Conservation (phyloP, 1,140 invertebrate genomes). For the Pararge aegeria region DNA sequence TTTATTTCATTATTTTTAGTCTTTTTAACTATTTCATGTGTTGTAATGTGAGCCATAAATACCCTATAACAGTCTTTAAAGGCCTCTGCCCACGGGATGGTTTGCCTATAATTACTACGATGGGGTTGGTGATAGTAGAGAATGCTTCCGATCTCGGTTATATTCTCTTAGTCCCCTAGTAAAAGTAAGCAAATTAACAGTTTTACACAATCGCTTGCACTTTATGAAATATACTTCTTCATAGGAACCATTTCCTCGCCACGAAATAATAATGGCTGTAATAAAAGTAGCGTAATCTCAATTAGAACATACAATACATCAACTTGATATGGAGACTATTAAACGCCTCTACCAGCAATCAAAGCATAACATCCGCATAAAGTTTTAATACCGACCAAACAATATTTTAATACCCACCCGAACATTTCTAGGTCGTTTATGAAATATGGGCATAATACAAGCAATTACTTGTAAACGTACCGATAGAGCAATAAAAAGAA, state of each 20-base stretch:
- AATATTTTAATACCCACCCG: conserved; percentile 13
- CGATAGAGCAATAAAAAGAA: conserved; percentile 43
- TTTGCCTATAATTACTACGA: too few species aligned
- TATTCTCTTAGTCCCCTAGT: too few species aligned
- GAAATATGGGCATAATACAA: conserved; percentile 28
- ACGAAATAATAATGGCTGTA: neutral
- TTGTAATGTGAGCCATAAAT: too few species aligned
- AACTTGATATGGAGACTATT: conserved; percentile 12
- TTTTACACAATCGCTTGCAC: too few species aligned
- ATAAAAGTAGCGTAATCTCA: conserved; percentile 12
- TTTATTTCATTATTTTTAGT: too few species aligned
- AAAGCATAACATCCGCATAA: conserved; percentile 10
- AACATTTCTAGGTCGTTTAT: conserved; percentile 24
- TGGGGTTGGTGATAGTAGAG: too few species aligned
- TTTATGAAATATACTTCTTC: neutral
- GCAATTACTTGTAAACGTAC: conserved; percentile 33
- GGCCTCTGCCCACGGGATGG: too few species aligned
- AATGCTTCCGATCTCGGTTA: too few species aligned
- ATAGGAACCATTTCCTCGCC: neutral
- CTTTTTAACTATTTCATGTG: too few species aligned
- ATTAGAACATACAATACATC: conserved; percentile 7
- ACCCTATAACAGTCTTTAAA: too few species aligned
- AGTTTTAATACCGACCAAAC: conserved; percentile 12
- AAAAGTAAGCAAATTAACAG: too few species aligned
- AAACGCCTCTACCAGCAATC: conserved; percentile 8